A percentile compares a stretch with the other conserved stretches of the same genome.
These are phyloP conservation scores for Pycnonotus jocosus DNA, from an alignment of 2,113 vertebrate species.

Conservation along the genomic window DNA sequence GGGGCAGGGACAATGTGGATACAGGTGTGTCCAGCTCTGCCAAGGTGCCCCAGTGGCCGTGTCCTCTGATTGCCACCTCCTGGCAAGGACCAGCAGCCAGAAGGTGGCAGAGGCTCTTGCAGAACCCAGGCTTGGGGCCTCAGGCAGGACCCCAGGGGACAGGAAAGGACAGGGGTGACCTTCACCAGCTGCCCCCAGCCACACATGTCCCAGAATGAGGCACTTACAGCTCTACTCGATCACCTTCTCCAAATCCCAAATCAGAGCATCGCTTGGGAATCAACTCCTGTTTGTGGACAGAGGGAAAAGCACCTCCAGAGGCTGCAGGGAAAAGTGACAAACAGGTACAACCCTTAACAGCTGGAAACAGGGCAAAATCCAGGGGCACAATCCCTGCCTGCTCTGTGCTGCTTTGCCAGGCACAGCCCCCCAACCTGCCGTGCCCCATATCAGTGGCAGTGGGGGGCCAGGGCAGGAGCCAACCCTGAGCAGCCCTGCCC, in stretches of 20 bases:
- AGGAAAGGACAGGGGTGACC: not conserved
- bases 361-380: not conserved
- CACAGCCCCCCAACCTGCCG: rapidly evolving
- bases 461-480: not conserved
- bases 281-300: not conserved
- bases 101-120: not conserved
- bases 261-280: rapidly evolving
- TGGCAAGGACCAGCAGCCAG: not conserved
- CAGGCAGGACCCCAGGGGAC: not conserved
- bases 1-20: not conserved
- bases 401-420: not conserved
- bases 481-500: not conserved
- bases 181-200: not conserved
- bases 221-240: rapidly evolving
- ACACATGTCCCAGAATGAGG: not conserved
- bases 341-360: not conserved
- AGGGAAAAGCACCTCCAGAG: rapidly evolving
- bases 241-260: not conserved
- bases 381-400: not conserved
- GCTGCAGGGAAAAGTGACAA: not conserved
- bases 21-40: not conserved
- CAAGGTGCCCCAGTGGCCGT: not conserved
- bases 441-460: rapidly evolving
- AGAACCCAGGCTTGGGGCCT: not conserved
- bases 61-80: not conserved